Evolutionary conservation across 2,888 invertebrate genomes (phyloP).

Genomic region (Lamproptera curius): DNA sequence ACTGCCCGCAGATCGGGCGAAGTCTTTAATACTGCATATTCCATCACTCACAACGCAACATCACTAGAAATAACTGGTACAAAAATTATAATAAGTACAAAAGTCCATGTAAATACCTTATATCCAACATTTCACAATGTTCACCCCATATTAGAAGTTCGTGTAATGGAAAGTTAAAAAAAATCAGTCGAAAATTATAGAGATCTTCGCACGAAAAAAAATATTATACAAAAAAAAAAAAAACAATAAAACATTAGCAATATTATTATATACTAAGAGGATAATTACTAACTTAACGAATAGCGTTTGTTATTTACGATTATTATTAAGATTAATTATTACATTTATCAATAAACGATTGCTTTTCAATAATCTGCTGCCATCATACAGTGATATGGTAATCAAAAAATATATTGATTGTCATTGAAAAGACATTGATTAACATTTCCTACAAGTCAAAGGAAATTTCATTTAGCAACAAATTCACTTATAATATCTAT

Average conservation of each 20-base stretch:
- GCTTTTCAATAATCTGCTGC: too few relatives aligned
- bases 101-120: not conserved
- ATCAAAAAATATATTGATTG: too few relatives aligned
- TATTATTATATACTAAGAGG: conserved; percentile 44
- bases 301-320: not conserved
- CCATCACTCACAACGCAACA: conserved; percentile 12
- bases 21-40: conserved; percentile 17
- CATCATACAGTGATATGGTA: too few relatives aligned
- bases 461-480: too few relatives aligned
- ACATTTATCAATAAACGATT: too few relatives aligned
- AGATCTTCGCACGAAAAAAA: conserved; percentile 47
- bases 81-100: conserved; percentile 14
- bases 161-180: conserved; percentile 22
- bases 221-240: too few relatives aligned
- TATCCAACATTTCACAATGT: not conserved
- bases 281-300: conserved; percentile 28
- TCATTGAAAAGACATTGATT: too few relatives aligned
- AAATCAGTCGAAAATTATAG: conserved; percentile 61
- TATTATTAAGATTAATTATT: conserved; percentile 1
- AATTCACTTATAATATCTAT: too few relatives aligned
- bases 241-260: conserved; percentile 42
- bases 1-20: conserved; percentile 5
- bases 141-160: conserved; percentile 28
- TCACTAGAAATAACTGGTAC: conserved; percentile 6
- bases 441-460: too few relatives aligned